Conservation (phyloP, 2,113 vertebrate genomes). For the Indicator indicator region DNA sequence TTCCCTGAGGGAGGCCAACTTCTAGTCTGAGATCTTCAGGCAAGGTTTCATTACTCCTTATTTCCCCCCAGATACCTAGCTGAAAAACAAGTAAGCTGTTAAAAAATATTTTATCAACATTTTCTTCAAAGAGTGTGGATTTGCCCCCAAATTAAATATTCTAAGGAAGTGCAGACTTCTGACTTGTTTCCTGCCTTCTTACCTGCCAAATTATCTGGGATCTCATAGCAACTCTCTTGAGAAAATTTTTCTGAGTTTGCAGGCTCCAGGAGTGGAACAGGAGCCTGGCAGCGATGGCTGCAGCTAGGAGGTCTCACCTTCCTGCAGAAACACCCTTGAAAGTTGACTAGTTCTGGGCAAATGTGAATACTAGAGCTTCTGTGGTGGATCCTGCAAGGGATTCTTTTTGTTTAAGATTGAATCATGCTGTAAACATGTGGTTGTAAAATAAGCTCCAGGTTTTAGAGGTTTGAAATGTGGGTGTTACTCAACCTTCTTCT, state of each 20-base stretch:
- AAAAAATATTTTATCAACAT: background rate
- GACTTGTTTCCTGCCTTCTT: background rate
- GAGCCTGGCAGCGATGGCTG: background rate
- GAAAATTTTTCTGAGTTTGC: background rate
- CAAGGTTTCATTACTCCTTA: background rate
- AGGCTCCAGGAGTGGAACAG: background rate
- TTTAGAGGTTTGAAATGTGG: background rate
- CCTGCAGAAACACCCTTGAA: background rate
- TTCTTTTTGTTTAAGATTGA: background rate
- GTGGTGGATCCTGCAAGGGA: background rate
- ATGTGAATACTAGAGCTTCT: background rate
- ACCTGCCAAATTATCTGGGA: background rate
- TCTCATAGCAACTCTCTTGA: background rate
- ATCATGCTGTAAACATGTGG: background rate
- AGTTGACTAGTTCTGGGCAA: background rate
- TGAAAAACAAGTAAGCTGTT: background rate
- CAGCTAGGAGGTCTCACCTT: background rate
- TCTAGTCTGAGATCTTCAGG: background rate
- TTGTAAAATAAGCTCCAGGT: background rate
- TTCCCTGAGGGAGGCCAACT: background rate
- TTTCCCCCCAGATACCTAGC: background rate
- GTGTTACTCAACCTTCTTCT: background rate
- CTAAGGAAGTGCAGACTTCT: background rate
- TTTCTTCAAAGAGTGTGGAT: background rate
- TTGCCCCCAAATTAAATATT: background rate